phyloP scores from a whole-genome alignment of 2,113 vertebrate genomes.

The Sinocyclocheilus anshuiensis region DNA sequence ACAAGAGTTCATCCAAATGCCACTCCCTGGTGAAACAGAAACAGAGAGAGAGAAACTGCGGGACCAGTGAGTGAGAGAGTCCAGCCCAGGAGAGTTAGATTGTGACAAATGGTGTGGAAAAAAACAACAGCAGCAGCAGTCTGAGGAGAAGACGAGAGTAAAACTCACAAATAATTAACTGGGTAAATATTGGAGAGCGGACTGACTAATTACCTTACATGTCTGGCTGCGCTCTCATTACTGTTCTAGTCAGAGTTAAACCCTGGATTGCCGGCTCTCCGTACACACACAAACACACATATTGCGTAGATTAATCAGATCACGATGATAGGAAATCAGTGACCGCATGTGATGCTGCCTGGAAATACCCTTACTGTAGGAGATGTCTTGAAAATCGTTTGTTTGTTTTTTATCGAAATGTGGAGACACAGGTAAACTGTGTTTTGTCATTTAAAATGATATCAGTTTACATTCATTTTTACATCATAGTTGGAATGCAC shows the following conservation, averaged over 20 bases:
- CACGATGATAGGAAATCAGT: neutral
- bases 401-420: neutral
- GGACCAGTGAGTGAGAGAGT: neutral
- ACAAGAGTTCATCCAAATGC: conserved; percentile 70
- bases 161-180: conserved; percentile 84
- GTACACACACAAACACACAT: conserved; percentile 19
- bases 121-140: conserved; percentile 75
- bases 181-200: conserved; percentile 81
- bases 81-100: conserved; percentile 71
- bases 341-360: neutral
- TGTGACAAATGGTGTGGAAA: conserved; percentile 78
- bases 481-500: neutral
- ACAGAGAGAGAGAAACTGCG: conserved; percentile 33
- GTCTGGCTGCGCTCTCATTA: conserved; percentile 79
- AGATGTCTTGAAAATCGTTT: too few relatives aligned
- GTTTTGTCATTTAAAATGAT: neutral
- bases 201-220: conserved; percentile 80
- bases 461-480: neutral
- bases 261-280: conserved; percentile 59
- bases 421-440: neutral
- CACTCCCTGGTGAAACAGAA: conserved; percentile 61
- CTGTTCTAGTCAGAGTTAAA: conserved; percentile 73
- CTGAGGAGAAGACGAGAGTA: conserved; percentile 78
- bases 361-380: neutral
- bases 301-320: conserved; percentile 17